phyloP scores from a whole-genome alignment of 53 echinoderm and acorn worm species.

The Hippasteria phrygiana region DNA sequence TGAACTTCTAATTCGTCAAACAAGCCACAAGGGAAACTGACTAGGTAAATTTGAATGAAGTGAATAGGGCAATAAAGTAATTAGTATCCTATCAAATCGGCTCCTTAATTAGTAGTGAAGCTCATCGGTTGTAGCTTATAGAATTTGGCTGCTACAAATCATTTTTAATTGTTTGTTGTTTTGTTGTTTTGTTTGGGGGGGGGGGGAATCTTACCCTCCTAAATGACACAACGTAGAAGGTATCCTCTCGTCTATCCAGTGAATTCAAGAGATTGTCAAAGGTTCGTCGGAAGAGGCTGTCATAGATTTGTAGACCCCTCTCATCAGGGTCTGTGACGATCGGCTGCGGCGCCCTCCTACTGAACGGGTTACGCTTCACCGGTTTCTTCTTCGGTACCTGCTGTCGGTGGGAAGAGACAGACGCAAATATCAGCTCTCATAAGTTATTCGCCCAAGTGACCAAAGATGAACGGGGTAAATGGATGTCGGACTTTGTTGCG shows the following conservation, averaged over 20 bases:
- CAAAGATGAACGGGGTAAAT: too few relatives aligned
- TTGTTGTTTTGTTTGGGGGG: too few relatives aligned
- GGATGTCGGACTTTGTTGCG: background rate
- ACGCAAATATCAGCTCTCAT: background rate
- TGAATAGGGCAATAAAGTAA: too few relatives aligned
- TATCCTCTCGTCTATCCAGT: slow-evolving; percentile 88
- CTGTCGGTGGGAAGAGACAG: slow-evolving; percentile 25
- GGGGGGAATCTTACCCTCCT: slow-evolving; percentile 73
- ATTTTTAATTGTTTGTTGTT: too few relatives aligned
- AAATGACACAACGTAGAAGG: slow-evolving; percentile 98
- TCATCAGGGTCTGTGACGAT: slow-evolving; percentile 79
- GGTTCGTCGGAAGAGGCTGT: slow-evolving; percentile 84
- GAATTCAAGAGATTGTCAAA: slow-evolving; percentile 88
- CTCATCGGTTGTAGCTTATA: too few relatives aligned
- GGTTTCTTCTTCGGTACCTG: slow-evolving; percentile 62
- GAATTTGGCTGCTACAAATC: too few relatives aligned
- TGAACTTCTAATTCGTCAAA: too few relatives aligned
- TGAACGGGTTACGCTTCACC: slow-evolving; percentile 37
- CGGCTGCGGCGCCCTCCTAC: slow-evolving; percentile 27
- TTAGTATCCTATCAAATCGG: too few relatives aligned
- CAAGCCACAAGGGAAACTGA: too few relatives aligned
- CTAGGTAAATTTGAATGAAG: too few relatives aligned
- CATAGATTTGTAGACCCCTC: slow-evolving; percentile 86
- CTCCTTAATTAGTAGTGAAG: too few relatives aligned
- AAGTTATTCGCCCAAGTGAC: background rate